Conservation (phyloP, 2,797 vertebrate genomes). For the Neoniphon sammara region DNA sequence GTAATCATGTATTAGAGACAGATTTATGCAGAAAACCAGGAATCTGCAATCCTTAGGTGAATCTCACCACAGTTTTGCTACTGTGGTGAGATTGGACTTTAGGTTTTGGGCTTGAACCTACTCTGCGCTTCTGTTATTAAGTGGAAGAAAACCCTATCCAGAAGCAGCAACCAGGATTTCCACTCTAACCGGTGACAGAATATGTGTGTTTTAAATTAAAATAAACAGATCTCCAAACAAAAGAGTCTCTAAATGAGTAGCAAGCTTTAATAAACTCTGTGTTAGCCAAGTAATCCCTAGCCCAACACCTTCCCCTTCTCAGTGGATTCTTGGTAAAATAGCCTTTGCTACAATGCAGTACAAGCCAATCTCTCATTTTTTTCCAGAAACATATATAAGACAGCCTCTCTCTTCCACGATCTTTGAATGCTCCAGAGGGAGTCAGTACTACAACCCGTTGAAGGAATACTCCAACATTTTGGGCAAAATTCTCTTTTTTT, state of each 20-base stretch:
- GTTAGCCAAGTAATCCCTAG: conserved; percentile 4
- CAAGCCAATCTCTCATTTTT: conserved; percentile 34
- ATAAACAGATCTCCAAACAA: not conserved
- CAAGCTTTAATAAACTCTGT: not conserved
- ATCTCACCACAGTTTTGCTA: too few species aligned
- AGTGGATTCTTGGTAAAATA: not conserved
- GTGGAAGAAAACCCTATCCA: not conserved
- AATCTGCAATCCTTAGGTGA: conserved; percentile 23
- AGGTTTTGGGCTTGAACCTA: not conserved
- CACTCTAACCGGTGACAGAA: not conserved
- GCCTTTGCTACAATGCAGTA: not conserved
- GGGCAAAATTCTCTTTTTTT: too few species aligned
- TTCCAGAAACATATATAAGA: too few species aligned
- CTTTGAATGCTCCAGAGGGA: too few species aligned
- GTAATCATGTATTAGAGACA: conserved; percentile 49
- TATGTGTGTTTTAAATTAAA: conserved; percentile 1
- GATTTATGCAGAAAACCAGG: conserved; percentile 43
- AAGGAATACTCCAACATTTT: too few species aligned
- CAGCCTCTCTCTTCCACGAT: too few species aligned
- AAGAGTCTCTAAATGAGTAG: not conserved
- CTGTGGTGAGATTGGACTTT: not conserved
- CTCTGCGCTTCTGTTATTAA: not conserved
- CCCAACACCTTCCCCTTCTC: conserved; percentile 6
- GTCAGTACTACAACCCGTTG: too few species aligned
- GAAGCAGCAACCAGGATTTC: not conserved